A percentile compares a stretch with the other conserved stretches of the same genome.
Evolutionary conservation across 2,888 invertebrate species (phyloP).

Genomic region (Gymnosoma rotundatum): DNA sequence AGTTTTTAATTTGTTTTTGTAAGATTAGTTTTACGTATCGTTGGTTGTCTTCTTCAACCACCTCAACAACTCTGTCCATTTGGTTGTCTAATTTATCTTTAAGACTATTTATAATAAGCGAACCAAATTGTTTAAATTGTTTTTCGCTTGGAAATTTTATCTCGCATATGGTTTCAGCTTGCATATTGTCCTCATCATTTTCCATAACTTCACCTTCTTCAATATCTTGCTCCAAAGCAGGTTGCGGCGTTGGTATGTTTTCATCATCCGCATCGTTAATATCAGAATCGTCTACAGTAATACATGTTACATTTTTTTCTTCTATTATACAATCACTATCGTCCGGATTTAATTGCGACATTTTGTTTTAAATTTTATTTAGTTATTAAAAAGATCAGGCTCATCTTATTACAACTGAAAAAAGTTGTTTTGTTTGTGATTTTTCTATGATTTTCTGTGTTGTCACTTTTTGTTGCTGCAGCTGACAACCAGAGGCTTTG

Average conservation of each 20-base stretch:
- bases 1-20: not conserved
- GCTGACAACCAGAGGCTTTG: constrained; percentile 11
- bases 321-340: constrained; percentile 68
- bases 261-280: not conserved
- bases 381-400: not conserved
- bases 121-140: constrained; percentile 61
- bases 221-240: constrained; percentile 37
- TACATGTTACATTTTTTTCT: constrained; percentile 56
- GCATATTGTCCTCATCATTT: not conserved
- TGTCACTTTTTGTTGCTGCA: not conserved
- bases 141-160: constrained; percentile 58
- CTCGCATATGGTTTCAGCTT: constrained; percentile 59
- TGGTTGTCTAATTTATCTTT: constrained; percentile 46
- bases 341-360: constrained; percentile 27
- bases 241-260: not conserved
- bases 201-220: constrained; percentile 71
- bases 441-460: not conserved
- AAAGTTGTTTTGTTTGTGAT: constrained; percentile 10
- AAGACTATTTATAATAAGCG: constrained; percentile 45
- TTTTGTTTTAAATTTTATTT: constrained; percentile 26
- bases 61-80: constrained; percentile 2
- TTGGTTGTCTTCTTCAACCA: constrained; percentile 3
- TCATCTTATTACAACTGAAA: constrained; percentile 7
- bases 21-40: constrained; percentile 21
- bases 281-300: constrained; percentile 59